Evolutionary conservation across 2,113 vertebrate species (phyloP).

Genomic region (Misgurnus mizolepis): DNA sequence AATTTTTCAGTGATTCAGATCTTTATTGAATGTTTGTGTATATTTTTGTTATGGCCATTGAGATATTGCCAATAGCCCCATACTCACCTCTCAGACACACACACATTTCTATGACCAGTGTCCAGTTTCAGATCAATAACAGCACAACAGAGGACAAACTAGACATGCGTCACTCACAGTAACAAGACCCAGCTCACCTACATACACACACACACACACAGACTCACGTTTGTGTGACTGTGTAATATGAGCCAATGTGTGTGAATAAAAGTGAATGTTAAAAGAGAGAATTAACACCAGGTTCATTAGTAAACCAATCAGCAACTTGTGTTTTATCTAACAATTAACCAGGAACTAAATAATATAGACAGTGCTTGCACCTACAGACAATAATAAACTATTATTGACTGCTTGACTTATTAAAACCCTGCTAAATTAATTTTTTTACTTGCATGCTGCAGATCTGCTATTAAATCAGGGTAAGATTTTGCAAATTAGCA

Average conservation of each 20-base stretch:
- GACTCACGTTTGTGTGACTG: constrained; percentile 5
- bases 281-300: constrained; percentile 19
- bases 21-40: not conserved
- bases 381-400: not conserved
- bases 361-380: not conserved
- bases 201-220: not conserved
- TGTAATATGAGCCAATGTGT: constrained; percentile 14
- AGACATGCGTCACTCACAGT: constrained; percentile 33
- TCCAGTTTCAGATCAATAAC: constrained; percentile 40
- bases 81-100: not conserved
- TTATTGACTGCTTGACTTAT: not conserved
- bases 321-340: not conserved
- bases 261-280: not conserved
- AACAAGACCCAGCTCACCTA: constrained; percentile 20
- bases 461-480: constrained; percentile 83
- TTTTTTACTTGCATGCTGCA: constrained; percentile 60
- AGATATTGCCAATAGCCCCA: constrained; percentile 14
- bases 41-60: constrained; percentile 1
- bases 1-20: not conserved
- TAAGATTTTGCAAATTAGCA: constrained; percentile 68
- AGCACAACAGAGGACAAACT: constrained; percentile 24
- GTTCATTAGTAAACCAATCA: constrained; percentile 4
- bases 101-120: constrained; percentile 15
- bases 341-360: not conserved
- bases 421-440: not conserved